These are phyloP conservation scores for Lasioglossum vierecki DNA, from an alignment of 2,888 invertebrate genomes.

Conservation along the genomic window DNA sequence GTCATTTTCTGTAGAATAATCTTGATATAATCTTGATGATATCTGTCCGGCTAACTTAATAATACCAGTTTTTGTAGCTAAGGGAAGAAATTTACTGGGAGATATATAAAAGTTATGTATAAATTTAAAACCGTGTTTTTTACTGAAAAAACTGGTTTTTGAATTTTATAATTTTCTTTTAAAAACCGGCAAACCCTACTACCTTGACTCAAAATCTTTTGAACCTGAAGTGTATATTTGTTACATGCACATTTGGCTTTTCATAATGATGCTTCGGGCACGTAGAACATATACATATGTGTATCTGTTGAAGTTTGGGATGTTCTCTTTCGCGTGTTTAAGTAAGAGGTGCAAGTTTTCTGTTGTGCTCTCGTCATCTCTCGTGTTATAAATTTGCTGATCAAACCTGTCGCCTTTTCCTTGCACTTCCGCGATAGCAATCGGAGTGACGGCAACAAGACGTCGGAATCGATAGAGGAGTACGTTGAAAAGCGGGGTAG, in stretches of 20 bases:
- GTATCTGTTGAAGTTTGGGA: neutral
- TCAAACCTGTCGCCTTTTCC: slow-evolving; percentile 30
- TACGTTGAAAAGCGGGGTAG: slow-evolving; percentile 65
- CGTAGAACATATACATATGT: neutral
- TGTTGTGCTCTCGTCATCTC: neutral
- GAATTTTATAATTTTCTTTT: no score
- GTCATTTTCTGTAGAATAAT: no score
- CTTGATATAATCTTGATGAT: no score
- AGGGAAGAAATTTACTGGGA: no score
- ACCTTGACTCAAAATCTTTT: no score
- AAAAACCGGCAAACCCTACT: no score
- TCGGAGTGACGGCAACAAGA: slow-evolving; percentile 63
- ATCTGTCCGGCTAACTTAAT: no score
- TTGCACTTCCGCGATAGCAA: slow-evolving; percentile 35
- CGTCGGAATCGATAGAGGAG: slow-evolving; percentile 71
- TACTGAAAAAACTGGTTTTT: no score
- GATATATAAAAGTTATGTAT: no score
- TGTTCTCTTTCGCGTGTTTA: neutral
- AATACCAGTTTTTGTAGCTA: no score
- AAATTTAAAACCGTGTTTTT: no score
- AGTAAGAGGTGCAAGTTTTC: neutral
- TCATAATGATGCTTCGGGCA: neutral
- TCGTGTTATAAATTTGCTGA: slow-evolving; percentile 37
- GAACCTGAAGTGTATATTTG: no score
- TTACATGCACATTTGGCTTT: neutral